Conservation (phyloP, 1,140 invertebrate species). For the Solenopsis invicta region DNA sequence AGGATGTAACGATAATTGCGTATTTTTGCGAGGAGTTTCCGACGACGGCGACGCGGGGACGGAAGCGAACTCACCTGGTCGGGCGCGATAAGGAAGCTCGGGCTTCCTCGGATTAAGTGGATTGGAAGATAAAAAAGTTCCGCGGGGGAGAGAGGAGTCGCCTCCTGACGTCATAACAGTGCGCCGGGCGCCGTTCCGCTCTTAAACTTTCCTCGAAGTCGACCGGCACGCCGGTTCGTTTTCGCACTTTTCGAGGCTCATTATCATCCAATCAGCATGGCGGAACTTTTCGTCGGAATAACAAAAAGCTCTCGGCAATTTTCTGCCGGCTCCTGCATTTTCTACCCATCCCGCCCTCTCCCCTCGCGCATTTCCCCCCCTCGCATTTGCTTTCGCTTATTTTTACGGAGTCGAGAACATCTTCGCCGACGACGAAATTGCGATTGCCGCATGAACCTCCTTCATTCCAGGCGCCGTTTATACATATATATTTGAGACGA, state of each 20-base stretch:
- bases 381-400: conserved; percentile 26
- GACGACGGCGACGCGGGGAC: not conserved
- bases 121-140: conserved; percentile 72
- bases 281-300: conserved; percentile 65
- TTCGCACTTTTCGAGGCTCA: conserved; percentile 62
- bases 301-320: conserved; percentile 49
- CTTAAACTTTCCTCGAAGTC: conserved; percentile 59
- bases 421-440: conserved; percentile 2
- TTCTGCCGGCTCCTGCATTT: conserved; percentile 21
- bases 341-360: too few species aligned
- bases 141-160: not conserved
- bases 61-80: conserved; percentile 50
- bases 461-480: not conserved
- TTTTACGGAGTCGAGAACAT: conserved; percentile 17
- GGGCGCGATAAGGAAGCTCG: conserved; percentile 62
- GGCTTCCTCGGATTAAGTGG: conserved; percentile 67
- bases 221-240: conserved; percentile 59
- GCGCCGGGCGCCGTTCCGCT: conserved; percentile 37
- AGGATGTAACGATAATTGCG: conserved; percentile 53
- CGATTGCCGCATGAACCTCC: not conserved
- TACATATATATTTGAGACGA: not conserved
- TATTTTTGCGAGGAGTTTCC: conserved; percentile 23
- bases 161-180: conserved; percentile 67
- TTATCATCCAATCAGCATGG: conserved; percentile 68
- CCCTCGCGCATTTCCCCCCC: not conserved